Evolutionary conservation across 2,797 vertebrate species (phyloP).

Genomic region (Mycteria americana): DNA sequence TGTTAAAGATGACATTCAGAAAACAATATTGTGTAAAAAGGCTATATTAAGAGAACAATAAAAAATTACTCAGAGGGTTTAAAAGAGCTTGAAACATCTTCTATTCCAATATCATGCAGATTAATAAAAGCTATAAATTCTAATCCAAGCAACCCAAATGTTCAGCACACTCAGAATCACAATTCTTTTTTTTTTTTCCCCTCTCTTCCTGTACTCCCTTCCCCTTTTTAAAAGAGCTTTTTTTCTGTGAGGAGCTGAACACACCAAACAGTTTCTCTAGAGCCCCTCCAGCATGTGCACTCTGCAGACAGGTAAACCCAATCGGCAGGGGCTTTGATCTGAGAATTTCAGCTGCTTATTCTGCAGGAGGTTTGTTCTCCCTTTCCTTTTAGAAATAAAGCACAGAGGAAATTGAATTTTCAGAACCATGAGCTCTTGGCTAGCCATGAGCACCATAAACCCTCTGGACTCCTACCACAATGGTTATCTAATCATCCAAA

Average conservation of each 20-base stretch:
- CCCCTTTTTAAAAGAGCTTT: not conserved
- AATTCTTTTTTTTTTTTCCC: not conserved
- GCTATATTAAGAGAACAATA: not conserved
- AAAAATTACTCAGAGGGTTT: not conserved
- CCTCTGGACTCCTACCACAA: not conserved
- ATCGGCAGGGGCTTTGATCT: not conserved
- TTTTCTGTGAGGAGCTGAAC: not conserved
- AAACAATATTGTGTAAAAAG: not conserved
- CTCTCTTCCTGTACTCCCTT: not conserved
- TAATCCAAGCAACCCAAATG: not conserved
- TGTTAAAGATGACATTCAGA: not conserved
- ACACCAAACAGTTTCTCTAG: not conserved
- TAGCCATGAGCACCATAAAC: not conserved
- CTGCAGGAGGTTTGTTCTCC: not conserved
- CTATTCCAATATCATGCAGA: not conserved
- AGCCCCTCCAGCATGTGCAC: not conserved
- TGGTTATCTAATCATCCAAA: not conserved
- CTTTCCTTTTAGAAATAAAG: not conserved
- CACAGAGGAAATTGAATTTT: not conserved
- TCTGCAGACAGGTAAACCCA: not conserved
- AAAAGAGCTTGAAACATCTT: not conserved
- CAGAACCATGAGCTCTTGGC: not conserved
- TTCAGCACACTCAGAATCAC: not conserved
- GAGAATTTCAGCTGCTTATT: not conserved
- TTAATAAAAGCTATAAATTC: not conserved